A percentile compares a stretch with the other conserved stretches of the same genome.
These are phyloP conservation scores for Pycnomerus fuliginosus DNA, from an alignment of 2,888 invertebrate species.

Conservation along the genomic window DNA sequence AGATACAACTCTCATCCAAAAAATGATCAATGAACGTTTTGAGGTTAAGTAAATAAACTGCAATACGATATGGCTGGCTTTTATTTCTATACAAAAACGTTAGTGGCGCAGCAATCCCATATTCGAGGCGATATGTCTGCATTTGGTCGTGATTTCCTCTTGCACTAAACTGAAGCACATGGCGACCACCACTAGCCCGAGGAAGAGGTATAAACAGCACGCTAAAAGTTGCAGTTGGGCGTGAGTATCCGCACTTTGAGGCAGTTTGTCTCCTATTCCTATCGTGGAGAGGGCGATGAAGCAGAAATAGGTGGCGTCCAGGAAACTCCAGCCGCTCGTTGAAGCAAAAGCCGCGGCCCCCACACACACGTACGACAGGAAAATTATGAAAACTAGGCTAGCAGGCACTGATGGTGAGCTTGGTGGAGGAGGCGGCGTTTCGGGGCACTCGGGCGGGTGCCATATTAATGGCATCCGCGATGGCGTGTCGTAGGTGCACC, in stretches of 20 bases:
- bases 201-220: slow-evolving; percentile 75
- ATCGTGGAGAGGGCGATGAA: slow-evolving; percentile 83
- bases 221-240: slow-evolving; percentile 74
- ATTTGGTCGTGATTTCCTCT: slow-evolving; percentile 74
- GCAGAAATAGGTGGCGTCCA: slow-evolving; percentile 82
- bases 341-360: slow-evolving; percentile 77
- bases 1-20: no score
- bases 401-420: slow-evolving; percentile 61
- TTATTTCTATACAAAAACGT: no score
- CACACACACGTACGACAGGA: slow-evolving; percentile 70
- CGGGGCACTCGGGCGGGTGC: slow-evolving; percentile 52
- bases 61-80: background rate
- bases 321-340: slow-evolving; percentile 79
- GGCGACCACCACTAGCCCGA: slow-evolving; percentile 78
- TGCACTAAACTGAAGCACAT: slow-evolving; percentile 84
- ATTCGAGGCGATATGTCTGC: slow-evolving; percentile 69
- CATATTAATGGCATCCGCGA: slow-evolving; percentile 74
- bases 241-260: slow-evolving; percentile 51
- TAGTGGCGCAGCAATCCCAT: slow-evolving; percentile 66
- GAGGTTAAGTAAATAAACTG: background rate
- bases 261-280: slow-evolving; percentile 76
- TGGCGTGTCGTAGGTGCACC: slow-evolving; percentile 70
- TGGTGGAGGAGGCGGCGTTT: slow-evolving; percentile 50
- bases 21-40: no score
- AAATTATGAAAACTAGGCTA: slow-evolving; percentile 62